Evolutionary conservation across 2,797 vertebrate genomes (phyloP), one percentile per base, ranked within the genome.

Genomic region (Petrocephalus sullivani): DNA sequence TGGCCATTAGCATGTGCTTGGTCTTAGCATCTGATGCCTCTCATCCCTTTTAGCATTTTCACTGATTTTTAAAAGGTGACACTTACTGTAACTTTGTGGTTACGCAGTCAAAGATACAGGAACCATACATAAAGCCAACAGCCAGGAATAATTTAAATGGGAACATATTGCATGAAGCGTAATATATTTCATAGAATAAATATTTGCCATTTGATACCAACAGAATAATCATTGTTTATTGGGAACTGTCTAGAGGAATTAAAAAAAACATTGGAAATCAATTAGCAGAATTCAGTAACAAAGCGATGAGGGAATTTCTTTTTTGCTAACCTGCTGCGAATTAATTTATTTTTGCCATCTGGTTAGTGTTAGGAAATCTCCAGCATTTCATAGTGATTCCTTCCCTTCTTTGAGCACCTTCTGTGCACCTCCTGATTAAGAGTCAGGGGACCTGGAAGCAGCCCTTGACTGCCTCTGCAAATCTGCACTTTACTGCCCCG

Each of bases 271-370:
- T 90, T 78, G 85, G 89, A 90, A 90, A 90, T 90, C 90, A 90
- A 89, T 90, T 88, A 87, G 71, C 85, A 82, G 89, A 90, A 89
- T 90, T 90, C 88, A 88, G 75, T 51, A 82, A 88, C 64, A 86
- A 90, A 88, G 64, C 87, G 64, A 90, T 89, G 89, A 51, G 90
- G 87, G 87, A 90, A 89, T 90, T 90, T 88, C 86, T 90, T 90
- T 75, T 90, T 89, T 89, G 75, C 87, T 67, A 89, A 89, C 87
- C 90, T 87, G 85, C 89, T 87, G 89, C 82, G 90, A 90, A 87
- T 90, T 90, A 89, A 89, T 90, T 90, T 89, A 41, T 81, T 89
- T 88, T 78, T 87, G 87, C 89, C 90, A 90, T 90, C 90, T 90
- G 90, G 67, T 89, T 89, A 53, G 87, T 78, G 61, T 75, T 75